Conservation (phyloP, 2,888 invertebrate genomes). For the Drosophila colorata region DNA sequence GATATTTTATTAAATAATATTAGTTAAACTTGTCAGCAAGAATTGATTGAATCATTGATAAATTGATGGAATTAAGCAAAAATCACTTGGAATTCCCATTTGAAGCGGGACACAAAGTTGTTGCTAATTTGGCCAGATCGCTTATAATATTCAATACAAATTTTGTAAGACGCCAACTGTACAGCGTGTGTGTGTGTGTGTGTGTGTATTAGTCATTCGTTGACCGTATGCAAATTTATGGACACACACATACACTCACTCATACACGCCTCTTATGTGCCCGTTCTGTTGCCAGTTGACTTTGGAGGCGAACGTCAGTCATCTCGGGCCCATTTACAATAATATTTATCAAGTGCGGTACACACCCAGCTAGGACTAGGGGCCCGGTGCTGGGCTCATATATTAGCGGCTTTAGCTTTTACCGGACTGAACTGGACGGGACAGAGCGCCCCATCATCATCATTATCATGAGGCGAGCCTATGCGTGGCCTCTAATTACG, state of each 20-base stretch:
- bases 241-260: neutral
- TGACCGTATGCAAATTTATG: constrained; percentile 45
- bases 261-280: constrained; percentile 11
- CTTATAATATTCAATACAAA: neutral
- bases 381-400: constrained; percentile 40
- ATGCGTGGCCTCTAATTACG: constrained; percentile 80
- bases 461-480: constrained; percentile 51
- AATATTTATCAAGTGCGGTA: constrained; percentile 76
- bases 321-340: constrained; percentile 66
- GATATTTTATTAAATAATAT: no score
- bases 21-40: no score
- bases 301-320: constrained; percentile 34
- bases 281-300: constrained; percentile 31
- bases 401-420: constrained; percentile 56
- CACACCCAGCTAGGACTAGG: constrained; percentile 64
- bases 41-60: no score
- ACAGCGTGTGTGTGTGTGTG: neutral
- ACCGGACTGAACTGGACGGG: constrained; percentile 6
- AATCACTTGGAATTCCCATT: neutral
- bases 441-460: constrained; percentile 37
- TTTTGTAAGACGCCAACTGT: neutral
- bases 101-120: neutral
- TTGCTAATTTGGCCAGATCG: neutral
- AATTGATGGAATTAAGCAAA: neutral
- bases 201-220: constrained; percentile 28